A percentile compares a stretch with the other conserved stretches of the same genome.
phyloP scores from a whole-genome alignment of 2,797 vertebrate genomes.

The Danio aesculapii region DNA sequence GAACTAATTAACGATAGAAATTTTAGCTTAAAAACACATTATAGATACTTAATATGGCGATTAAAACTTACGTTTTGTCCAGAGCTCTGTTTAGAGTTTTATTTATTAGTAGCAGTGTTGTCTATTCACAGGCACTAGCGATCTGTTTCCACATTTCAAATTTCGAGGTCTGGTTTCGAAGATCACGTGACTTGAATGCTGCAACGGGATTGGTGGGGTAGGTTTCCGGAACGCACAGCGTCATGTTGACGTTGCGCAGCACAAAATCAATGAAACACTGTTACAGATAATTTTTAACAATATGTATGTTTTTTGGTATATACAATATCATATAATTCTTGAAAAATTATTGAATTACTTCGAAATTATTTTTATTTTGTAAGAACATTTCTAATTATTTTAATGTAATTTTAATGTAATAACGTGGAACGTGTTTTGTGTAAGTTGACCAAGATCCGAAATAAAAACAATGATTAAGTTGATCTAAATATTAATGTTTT shows the following conservation, averaged over 20 bases:
- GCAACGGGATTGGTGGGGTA: slow-evolving; percentile 67
- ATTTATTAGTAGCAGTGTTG: neutral
- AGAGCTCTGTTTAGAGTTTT: too few species aligned
- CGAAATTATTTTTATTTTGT: too few species aligned
- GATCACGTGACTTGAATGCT: slow-evolving; percentile 63
- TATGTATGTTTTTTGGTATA: too few species aligned
- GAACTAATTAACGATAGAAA: neutral
- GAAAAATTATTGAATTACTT: too few species aligned
- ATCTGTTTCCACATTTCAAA: slow-evolving; percentile 74
- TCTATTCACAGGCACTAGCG: slow-evolving; percentile 39
- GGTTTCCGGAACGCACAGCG: neutral
- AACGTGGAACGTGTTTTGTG: too few species aligned
- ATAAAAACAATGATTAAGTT: slow-evolving; percentile 33
- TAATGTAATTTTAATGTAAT: neutral
- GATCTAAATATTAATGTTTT: slow-evolving; percentile 61
- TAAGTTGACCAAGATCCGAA: neutral
- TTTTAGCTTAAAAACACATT: neutral
- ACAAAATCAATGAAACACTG: neutral
- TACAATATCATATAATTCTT: too few species aligned
- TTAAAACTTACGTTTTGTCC: slow-evolving; percentile 29
- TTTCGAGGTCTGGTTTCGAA: slow-evolving; percentile 62
- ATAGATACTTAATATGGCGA: too few species aligned
- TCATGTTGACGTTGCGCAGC: slow-evolving; percentile 7
- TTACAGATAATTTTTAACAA: neutral
- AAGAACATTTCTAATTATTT: neutral